A percentile compares a stretch with the other conserved stretches of the same genome.
Conservation (phyloP, 2,797 vertebrate genomes). For the Phataginus tricuspis region DNA sequence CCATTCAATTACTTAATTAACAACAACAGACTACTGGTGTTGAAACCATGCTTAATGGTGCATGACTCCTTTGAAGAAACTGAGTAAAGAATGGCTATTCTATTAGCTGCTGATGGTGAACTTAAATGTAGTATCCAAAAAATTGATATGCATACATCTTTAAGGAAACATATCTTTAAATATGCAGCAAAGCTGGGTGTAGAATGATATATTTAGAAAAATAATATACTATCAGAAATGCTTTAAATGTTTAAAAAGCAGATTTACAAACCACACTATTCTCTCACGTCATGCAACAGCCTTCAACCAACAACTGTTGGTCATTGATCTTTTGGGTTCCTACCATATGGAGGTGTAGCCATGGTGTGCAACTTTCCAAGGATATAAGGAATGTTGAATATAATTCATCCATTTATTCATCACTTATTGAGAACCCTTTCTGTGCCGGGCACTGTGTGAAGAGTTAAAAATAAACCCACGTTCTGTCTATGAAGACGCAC, state of each 20-base stretch:
- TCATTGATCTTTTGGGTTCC: not conserved
- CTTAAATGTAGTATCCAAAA: constrained; percentile 35
- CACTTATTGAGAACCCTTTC: not conserved
- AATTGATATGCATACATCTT: constrained; percentile 32
- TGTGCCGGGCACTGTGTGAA: not conserved
- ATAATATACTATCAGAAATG: not conserved
- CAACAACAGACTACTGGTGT: constrained; percentile 56
- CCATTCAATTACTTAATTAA: constrained; percentile 66
- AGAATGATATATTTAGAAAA: not conserved
- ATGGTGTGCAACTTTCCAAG: not conserved
- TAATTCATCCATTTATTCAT: not conserved
- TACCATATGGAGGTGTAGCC: not conserved
- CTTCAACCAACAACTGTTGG: not conserved
- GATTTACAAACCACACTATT: not conserved
- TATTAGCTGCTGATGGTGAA: constrained; percentile 18
- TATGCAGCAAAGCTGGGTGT: not conserved
- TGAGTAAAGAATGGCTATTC: constrained; percentile 33
- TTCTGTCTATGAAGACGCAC: not conserved
- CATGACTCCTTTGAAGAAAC: constrained; percentile 58
- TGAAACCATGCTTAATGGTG: constrained; percentile 52
- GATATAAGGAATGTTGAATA: not conserved
- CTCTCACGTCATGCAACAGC: not conserved
- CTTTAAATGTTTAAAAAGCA: not conserved
- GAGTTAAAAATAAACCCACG: not conserved
- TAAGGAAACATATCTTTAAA: constrained; percentile 41